Base-by-base conservation (phyloP, 2,113 vertebrate genomes). In the Lagopus leucura region DNA sequence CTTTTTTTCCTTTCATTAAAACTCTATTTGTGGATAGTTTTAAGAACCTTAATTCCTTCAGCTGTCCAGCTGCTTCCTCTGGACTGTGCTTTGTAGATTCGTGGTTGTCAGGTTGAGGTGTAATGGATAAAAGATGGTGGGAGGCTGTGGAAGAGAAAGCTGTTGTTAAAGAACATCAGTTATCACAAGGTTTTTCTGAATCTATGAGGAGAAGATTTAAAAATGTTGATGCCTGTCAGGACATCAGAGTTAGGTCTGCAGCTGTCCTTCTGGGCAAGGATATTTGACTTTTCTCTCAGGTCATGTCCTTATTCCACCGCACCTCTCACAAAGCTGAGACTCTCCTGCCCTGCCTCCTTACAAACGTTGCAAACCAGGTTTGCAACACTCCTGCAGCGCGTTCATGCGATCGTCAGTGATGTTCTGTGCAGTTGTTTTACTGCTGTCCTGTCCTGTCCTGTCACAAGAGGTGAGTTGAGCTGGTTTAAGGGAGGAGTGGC, bases 11-110 rank as follows among this genome's bases (percentile, higher is more conserved):
- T 89, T 57, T 88, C 91, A 91, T 70, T 85, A 88, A 89, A 94
- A 91, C 43, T 87, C 82, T 91, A 78, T 96, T 96, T 94, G 80
- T 88, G 86, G 86, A 65, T 82, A 64, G 88, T 83, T 83, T 30
- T 81, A 88, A 94, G 80, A 90, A 75, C 43, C 22, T 67, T 83
- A 92, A 89, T 82, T 94, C 80, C 90, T 90, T 71, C 72, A 63
- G 67, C 71, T 96, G 71, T 67, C 83, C 82, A 57, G 92, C 48
- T 69, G 40, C 81, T 96, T 93, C 89, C 63, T 94, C 73, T 82
- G 57, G 54, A 58, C 77, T 92, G 78, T 48, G 45, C 40, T 93
- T 78, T 90, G 92, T 74, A 94, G 84, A 72, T 89, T 70, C n/a
- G 90, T 84, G 82, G 84, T 94, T 93, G 87, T 96, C 80, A 82